Percentiles rank a stretch among this genome's conserved stretches.
These are phyloP conservation scores for Synergus umbraculus DNA, from an alignment of 2,888 invertebrate genomes.

Conservation along the genomic window DNA sequence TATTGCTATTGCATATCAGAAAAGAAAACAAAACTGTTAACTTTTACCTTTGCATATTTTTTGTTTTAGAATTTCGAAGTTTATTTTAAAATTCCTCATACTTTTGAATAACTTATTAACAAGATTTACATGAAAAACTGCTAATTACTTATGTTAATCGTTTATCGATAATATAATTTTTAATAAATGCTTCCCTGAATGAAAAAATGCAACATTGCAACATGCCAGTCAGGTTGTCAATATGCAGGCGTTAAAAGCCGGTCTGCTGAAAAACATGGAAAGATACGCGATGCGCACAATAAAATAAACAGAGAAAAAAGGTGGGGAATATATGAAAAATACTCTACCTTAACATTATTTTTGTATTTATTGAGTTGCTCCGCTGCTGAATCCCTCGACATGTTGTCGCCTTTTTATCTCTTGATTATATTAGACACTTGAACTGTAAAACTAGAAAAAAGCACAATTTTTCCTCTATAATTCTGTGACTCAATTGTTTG, in stretches of 20 bases:
- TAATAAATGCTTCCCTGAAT: not conserved
- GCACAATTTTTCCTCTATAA: not conserved
- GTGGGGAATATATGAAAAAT: not conserved
- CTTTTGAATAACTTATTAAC: no score
- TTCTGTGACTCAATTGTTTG: not conserved
- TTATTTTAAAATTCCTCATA: no score
- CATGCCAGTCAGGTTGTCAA: not conserved
- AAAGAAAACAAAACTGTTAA: not conserved
- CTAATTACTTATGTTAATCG: no score
- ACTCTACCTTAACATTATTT: constrained; percentile 81
- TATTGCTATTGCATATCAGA: not conserved
- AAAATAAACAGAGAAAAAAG: not conserved
- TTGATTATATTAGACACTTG: not conserved
- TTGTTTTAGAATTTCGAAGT: no score
- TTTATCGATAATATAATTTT: not conserved
- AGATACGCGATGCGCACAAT: not conserved
- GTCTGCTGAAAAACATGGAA: not conserved
- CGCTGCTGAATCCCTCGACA: constrained; percentile 81
- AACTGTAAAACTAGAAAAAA: not conserved
- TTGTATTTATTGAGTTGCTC: constrained; percentile 83
- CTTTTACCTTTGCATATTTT: no score
- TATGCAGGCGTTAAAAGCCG: not conserved
- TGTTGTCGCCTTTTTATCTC: constrained; percentile 56
- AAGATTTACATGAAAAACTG: no score
- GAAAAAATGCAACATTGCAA: not conserved